phyloP scores from a whole-genome alignment of 2,888 invertebrate species.

The Apamea anceps region DNA sequence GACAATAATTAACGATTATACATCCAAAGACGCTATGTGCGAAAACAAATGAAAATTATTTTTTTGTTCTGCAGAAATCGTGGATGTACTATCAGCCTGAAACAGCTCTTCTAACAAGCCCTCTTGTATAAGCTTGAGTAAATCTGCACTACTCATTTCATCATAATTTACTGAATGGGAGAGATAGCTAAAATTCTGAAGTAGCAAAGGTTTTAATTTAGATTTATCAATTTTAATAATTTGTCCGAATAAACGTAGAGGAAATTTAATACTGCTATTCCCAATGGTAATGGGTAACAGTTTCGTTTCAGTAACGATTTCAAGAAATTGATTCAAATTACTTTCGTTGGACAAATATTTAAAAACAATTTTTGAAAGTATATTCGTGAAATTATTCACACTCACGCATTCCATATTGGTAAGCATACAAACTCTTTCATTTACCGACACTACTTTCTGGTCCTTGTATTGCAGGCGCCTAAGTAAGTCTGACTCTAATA shows the following conservation, averaged over 20 bases:
- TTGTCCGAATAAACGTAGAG: neutral
- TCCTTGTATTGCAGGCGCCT: neutral
- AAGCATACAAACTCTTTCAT: neutral
- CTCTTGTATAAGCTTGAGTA: neutral
- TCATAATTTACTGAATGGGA: neutral
- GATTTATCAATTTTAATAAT: neutral
- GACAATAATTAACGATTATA: too few relatives aligned
- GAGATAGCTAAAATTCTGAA: constrained; percentile 4
- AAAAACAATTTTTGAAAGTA: constrained; percentile 3
- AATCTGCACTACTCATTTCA: neutral
- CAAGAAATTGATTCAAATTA: neutral
- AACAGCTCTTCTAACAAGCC: neutral
- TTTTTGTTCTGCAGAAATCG: neutral
- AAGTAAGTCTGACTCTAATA: neutral
- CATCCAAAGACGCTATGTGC: neutral
- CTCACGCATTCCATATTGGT: neutral
- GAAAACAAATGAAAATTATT: neutral
- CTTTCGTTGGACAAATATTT: neutral
- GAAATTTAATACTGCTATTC: neutral
- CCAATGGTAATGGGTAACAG: neutral
- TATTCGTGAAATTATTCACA: constrained; percentile 3
- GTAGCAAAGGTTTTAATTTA: constrained; percentile 7
- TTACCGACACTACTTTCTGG: neutral
- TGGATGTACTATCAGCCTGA: neutral
- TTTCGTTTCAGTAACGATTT: neutral